Conservation (phyloP, 2,888 invertebrate species). For the Drosophila kanekoi region DNA sequence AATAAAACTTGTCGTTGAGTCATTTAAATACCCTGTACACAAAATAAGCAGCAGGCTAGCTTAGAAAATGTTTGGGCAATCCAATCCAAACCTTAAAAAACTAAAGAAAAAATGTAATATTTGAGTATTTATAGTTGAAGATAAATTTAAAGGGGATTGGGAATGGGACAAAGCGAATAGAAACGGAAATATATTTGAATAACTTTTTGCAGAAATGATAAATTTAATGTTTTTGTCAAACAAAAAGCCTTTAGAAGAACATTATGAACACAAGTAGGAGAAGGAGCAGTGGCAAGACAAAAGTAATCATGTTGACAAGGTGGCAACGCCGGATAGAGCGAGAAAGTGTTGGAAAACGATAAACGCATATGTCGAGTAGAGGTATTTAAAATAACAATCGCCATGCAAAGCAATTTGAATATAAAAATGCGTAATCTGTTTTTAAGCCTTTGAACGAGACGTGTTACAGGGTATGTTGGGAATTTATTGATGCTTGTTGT, state of each 20-base stretch:
- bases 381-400: neutral
- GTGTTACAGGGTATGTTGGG: conserved; percentile 19
- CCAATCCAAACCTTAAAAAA: neutral
- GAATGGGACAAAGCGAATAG: no score
- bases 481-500: neutral
- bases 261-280: neutral
- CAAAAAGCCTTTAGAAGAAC: neutral
- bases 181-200: no score
- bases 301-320: neutral
- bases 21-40: conserved; percentile 27
- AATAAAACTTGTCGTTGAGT: conserved; percentile 50
- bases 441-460: no score
- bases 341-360: neutral
- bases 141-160: no score
- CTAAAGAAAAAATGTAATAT: no score
- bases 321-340: neutral
- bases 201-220: no score
- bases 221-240: no score
- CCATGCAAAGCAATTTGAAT: neutral
- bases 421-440: neutral
- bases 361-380: neutral
- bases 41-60: neutral
- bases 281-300: no score
- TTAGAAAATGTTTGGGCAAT: neutral
- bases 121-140: no score